Percentiles rank a stretch among this genome's conserved stretches.
Conservation (phyloP, 2,113 vertebrate species). For the Azemiops feae region DNA sequence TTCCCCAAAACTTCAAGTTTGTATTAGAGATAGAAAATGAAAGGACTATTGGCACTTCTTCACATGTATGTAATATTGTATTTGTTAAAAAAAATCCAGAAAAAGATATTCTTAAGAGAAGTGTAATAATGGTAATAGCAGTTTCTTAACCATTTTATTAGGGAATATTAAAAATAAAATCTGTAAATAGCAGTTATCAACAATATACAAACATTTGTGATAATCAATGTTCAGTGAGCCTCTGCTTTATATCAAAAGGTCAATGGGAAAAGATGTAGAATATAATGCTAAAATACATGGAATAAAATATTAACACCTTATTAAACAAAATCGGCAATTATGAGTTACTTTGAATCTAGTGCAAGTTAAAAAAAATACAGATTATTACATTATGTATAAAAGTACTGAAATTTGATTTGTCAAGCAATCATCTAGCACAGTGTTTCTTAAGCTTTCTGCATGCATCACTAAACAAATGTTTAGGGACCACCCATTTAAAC, state of each 20-base stretch:
- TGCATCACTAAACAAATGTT: background rate
- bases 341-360: background rate
- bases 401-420: background rate
- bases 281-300: background rate
- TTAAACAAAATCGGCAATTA: background rate
- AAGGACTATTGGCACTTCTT: background rate
- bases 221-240: background rate
- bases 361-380: background rate
- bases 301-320: background rate
- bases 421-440: background rate
- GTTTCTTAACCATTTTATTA: background rate
- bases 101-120: background rate
- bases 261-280: background rate
- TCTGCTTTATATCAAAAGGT: background rate
- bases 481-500: background rate
- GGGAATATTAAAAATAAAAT: background rate
- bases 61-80: background rate
- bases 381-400: background rate
- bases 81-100: background rate
- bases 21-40: background rate
- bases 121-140: background rate
- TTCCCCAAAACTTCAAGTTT: background rate
- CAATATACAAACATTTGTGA: background rate
- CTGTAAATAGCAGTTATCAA: background rate
- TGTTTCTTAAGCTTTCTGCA: background rate